These are phyloP conservation scores for Myocastor coypus DNA, from an alignment of 2,113 vertebrate species.

Conservation along the genomic window DNA sequence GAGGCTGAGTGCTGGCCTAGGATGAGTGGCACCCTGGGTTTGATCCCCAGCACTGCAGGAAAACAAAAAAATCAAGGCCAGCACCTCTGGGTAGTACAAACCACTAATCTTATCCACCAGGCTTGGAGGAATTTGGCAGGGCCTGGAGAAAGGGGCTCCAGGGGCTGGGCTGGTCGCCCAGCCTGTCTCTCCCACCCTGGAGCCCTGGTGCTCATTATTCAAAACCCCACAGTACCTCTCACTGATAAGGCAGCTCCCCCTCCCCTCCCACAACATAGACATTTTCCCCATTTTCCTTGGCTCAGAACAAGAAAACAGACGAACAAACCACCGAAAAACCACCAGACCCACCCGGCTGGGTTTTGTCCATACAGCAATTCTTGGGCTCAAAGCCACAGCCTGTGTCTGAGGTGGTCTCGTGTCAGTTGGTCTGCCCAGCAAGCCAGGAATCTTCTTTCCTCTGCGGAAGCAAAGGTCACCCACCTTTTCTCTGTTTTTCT, in stretches of 20 bases:
- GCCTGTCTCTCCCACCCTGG: conserved; percentile 7
- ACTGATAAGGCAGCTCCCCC: conserved; percentile 23
- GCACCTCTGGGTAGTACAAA: conserved; percentile 65
- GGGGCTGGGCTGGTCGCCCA: conserved; percentile 12
- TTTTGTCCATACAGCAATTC: neutral
- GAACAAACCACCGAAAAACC: neutral
- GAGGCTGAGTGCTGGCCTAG: neutral
- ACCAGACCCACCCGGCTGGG: neutral
- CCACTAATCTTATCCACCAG: conserved; percentile 73
- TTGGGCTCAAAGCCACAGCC: neutral
- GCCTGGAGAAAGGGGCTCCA: conserved; percentile 57
- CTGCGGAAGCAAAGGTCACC: accelerated
- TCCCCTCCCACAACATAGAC: neutral
- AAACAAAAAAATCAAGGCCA: neutral
- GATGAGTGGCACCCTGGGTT: neutral
- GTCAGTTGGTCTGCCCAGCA: accelerated
- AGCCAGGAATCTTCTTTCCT: neutral
- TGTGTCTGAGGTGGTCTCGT: neutral
- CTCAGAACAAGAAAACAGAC: neutral
- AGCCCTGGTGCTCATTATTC: neutral
- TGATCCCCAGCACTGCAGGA: neutral
- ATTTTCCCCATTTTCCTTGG: neutral
- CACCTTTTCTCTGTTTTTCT: neutral
- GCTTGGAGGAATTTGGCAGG: conserved; percentile 78
- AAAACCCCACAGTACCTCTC: neutral